Evolutionary conservation across 2,888 invertebrate species (phyloP), one percentile per base, ranked within the genome.

Genomic region (Scaptodrosophila latifasciaeformis): DNA sequence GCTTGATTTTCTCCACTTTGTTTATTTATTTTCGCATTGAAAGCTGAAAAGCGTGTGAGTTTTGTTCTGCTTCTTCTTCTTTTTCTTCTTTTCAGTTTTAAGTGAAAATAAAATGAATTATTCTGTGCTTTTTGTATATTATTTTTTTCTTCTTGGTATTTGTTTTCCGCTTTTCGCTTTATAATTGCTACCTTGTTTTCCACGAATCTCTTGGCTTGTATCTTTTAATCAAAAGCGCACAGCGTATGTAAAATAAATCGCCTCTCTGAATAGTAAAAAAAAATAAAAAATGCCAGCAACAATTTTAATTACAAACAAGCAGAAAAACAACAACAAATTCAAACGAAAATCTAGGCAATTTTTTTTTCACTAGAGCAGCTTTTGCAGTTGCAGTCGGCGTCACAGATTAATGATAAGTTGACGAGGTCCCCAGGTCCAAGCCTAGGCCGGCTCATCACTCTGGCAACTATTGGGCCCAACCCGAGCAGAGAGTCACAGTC

Each of bases 111-210:
- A n/a, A n/a, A n/a, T n/a, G n/a, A n/a, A n/a, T n/a, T n/a, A n/a
- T n/a, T n/a, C n/a, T n/a, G n/a, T n/a, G n/a, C n/a, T n/a, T n/a
- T n/a, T n/a, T n/a, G n/a, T n/a, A n/a, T n/a, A n/a, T n/a, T n/a
- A n/a, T n/a, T n/a, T n/a, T n/a, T n/a, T n/a, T n/a, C n/a, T n/a
- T n/a, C n/a, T n/a, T n/a, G n/a, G n/a, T n/a, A n/a, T n/a, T n/a
- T n/a, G 48, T 58, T 30, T 31, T 44, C 48, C 45, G 49, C 51
- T 47, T 62, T 67, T 67, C 65, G 65, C 68, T 63, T 65, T 53
- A 59, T 72, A 79, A 72, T 79, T 72, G 72, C 72, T 70, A 64
- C 64, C 76, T 71, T 72, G 79, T 76, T 64, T 72, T 72, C 72
- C 67, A 76, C 59, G 72, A 75, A 75, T 61, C 54, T 59, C 7